Conservation (phyloP, 2,888 invertebrate genomes). For the Dryococelus australis region DNA sequence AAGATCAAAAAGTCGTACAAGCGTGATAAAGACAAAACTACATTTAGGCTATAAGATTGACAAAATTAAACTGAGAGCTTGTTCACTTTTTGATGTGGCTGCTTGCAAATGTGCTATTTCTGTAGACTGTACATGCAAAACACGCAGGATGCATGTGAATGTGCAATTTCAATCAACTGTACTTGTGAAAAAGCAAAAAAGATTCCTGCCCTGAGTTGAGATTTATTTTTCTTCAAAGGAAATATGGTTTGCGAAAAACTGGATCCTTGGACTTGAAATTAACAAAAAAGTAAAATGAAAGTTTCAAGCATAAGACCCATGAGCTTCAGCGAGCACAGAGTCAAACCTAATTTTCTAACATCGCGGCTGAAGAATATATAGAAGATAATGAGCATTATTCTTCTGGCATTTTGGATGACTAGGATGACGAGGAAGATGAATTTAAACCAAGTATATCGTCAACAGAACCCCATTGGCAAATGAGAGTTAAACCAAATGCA, state of each 20-base stretch:
- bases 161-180: background rate
- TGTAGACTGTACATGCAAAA: background rate
- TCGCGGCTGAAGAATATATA: background rate
- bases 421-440: background rate
- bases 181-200: background rate
- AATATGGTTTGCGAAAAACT: background rate
- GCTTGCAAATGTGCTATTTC: background rate
- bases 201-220: background rate
- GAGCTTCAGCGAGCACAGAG: background rate
- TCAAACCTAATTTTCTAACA: slow-evolving; percentile 6
- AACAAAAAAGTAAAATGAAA: slow-evolving; percentile 12
- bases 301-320: background rate
- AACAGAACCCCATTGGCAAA: background rate
- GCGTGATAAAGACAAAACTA: background rate
- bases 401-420: background rate
- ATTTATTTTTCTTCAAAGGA: background rate
- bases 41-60: background rate
- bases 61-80: background rate
- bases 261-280: background rate
- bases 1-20: background rate
- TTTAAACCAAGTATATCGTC: background rate
- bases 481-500: background rate
- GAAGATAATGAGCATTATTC: background rate
- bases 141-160: background rate
- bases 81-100: background rate